phyloP scores from a whole-genome alignment of 2,797 vertebrate genomes.

The Clarias fuscus region DNA sequence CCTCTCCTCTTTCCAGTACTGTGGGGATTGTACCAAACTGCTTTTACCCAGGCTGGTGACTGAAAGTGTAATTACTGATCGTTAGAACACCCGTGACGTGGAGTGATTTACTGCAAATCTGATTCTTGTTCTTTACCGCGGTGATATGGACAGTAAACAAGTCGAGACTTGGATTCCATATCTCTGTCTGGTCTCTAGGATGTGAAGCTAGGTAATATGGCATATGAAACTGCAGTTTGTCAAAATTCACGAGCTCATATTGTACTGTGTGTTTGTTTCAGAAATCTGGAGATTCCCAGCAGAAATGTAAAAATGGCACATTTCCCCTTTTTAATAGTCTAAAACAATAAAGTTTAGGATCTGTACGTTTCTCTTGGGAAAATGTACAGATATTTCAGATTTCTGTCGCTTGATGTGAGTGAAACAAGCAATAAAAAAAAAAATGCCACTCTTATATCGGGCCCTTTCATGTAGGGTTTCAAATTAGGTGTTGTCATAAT shows the following conservation, averaged over 20 bases:
- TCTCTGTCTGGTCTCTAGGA: background rate
- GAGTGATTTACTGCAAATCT: background rate
- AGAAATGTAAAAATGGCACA: background rate
- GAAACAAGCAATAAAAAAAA: background rate
- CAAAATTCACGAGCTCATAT: background rate
- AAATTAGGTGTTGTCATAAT: slow-evolving; percentile 33
- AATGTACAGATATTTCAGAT: slow-evolving; percentile 13
- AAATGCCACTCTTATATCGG: background rate
- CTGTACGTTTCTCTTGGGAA: background rate
- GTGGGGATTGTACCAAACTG: no score
- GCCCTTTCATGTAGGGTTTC: slow-evolving; percentile 11
- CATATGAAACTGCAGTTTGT: background rate
- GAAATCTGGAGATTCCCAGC: background rate
- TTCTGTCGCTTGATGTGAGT: background rate
- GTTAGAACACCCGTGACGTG: no score
- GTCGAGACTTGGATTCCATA: background rate
- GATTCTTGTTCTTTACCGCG: background rate
- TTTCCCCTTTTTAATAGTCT: background rate
- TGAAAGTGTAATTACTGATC: no score
- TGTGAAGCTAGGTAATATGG: background rate
- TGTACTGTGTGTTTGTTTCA: background rate
- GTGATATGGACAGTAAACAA: background rate
- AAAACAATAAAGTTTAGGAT: slow-evolving; percentile 7
- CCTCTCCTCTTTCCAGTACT: no score
- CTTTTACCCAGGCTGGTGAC: no score